Conservation (phyloP, 2,888 invertebrate species). For the Agriopis aurantiaria region DNA sequence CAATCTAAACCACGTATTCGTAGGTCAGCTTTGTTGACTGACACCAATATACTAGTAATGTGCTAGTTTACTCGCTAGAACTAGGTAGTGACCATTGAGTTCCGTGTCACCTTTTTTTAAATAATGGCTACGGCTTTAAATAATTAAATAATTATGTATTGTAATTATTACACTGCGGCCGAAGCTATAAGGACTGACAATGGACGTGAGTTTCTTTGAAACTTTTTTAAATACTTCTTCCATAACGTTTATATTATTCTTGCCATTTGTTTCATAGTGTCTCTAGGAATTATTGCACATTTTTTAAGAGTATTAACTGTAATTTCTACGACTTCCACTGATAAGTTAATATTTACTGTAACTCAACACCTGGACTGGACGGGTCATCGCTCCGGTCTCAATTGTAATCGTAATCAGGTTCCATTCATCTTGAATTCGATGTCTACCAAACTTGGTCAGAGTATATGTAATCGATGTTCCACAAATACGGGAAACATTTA, state of each 20-base stretch:
- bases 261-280: not conserved
- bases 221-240: not conserved
- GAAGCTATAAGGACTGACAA: not conserved
- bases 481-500: constrained; percentile 55
- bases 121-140: not conserved
- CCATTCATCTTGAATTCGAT: constrained; percentile 61
- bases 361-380: constrained; percentile 80
- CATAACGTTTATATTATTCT: not conserved
- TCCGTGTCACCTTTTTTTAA: not conserved
- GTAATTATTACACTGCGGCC: too few relatives aligned
- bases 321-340: constrained; percentile 81
- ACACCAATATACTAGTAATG: constrained; percentile 62
- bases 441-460: constrained; percentile 62
- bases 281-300: not conserved
- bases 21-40: constrained; percentile 79
- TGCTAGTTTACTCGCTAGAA: constrained; percentile 29
- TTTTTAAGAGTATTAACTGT: constrained; percentile 32
- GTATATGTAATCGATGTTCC: constrained; percentile 61
- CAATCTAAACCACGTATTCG: constrained; percentile 77
- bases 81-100: not conserved
- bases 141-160: too few relatives aligned
- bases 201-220: not conserved
- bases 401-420: constrained; percentile 61
- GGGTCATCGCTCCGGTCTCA: constrained; percentile 64
- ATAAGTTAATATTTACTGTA: constrained; percentile 71